Evolutionary conservation across 1,140 invertebrate genomes (phyloP), one percentile per base, ranked within the genome.

Genomic region (Amyelois transitella): DNA sequence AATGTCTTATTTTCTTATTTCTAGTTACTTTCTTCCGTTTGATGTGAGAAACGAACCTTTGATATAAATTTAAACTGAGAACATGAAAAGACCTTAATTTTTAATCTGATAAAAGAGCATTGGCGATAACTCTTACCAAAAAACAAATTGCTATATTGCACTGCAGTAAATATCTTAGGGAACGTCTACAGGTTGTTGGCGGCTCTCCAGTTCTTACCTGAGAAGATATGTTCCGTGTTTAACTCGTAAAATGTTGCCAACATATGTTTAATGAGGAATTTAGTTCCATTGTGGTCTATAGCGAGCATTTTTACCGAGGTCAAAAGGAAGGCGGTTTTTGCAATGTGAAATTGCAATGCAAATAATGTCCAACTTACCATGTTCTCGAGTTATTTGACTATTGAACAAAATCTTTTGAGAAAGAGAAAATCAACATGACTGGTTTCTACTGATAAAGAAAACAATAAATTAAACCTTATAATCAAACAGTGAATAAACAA

Each of bases 131-230:
- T 22, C n/a, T 32, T n/a, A n/a, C 32, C n/a, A 38, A 3, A 75
- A 75, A 83, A 79, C 69, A 77, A 75, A 71, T 69, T 62, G 66
- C 57, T 57, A 67, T 65, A 64, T 72, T 62, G 32, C 32, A 69
- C 59, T 63, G 68, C 66, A 62, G 64, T 75, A 71, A 75, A 70
- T 78, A 77, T 74, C 53, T 60, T 51, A 68, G 69, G 60, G 66
- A 57, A 58, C 64, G 65, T 75, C 83, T 70, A 86, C 83, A 86
- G 80, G 83, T 86, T 79, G 83, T 86, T 86, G 81, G 83, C 80
- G 75, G 57, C 47, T 56, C 49, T 82, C 81, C 81, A 86, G 77
- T 60, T 72, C 62, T 68, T 72, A 81, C 73, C 76, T 81, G 71
- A 61, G 68, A 77, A 81, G 69, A 75, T 69, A 79, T 75, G 66